A percentile compares a stretch with the other conserved stretches of the same genome.
Conservation (phyloP, 2,797 vertebrate species). For the Phaenicophaeus curvirostris region DNA sequence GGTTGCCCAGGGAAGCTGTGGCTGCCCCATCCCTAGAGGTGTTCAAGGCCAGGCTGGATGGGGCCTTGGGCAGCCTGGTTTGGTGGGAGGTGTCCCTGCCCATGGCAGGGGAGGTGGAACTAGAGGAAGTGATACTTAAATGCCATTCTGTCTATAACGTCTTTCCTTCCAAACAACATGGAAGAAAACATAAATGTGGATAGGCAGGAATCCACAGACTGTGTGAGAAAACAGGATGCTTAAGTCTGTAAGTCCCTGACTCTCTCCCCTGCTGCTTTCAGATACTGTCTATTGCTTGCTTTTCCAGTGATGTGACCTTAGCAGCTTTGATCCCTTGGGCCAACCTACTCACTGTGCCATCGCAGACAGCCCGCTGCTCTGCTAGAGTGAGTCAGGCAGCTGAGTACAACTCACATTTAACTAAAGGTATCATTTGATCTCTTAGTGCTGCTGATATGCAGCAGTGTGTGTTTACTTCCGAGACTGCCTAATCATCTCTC, state of each 20-base stretch:
- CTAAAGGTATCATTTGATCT: not conserved
- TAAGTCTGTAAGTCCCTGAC: not conserved
- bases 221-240: not conserved
- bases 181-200: not conserved
- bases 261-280: not conserved
- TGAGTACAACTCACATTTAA: not conserved
- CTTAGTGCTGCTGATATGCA: not conserved
- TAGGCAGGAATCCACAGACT: not conserved
- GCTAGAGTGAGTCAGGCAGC: not conserved
- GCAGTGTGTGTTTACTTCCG: not conserved
- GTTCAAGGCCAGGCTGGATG: too few relatives aligned
- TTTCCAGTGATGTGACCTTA: not conserved
- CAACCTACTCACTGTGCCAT: not conserved
- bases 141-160: not conserved
- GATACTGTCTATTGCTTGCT: not conserved
- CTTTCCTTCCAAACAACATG: not conserved
- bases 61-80: too few relatives aligned
- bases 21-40: too few relatives aligned
- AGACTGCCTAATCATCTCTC: slow-evolving; percentile 19
- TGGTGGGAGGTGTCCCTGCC: too few relatives aligned
- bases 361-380: not conserved
- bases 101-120: too few relatives aligned
- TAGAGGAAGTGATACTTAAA: slow-evolving; percentile 7
- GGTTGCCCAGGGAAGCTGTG: too few relatives aligned
- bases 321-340: not conserved